Conservation (phyloP, 2,113 vertebrate genomes). For the Colius striatus region DNA sequence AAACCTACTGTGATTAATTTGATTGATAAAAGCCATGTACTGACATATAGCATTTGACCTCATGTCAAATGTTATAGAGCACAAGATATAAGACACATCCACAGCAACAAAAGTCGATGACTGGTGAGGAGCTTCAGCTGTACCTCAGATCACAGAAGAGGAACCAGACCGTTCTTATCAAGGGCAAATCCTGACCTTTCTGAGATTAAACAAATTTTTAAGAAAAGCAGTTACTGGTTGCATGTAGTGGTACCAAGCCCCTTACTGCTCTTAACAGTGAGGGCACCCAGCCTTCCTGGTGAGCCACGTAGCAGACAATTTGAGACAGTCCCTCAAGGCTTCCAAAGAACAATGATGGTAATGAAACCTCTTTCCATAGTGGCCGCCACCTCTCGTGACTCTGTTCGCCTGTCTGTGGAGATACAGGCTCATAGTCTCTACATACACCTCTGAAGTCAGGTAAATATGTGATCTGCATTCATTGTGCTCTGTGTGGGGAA, state of each 20-base stretch:
- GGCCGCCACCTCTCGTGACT: too few relatives aligned
- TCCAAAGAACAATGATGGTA: rapidly evolving
- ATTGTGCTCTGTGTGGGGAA: not conserved
- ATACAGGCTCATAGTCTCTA: not conserved
- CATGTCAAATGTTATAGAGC: not conserved
- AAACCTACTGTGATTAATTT: not conserved
- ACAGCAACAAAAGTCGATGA: not conserved
- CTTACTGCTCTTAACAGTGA: not conserved
- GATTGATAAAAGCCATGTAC: rapidly evolving
- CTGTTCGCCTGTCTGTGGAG: rapidly evolving
- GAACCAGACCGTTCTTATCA: rapidly evolving
- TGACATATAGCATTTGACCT: not conserved
- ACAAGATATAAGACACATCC: too few relatives aligned
- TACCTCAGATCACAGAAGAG: not conserved
- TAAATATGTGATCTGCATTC: not conserved
- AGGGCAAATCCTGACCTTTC: not conserved
- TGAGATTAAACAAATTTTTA: not conserved
- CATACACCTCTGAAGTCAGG: not conserved
- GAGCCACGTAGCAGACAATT: rapidly evolving
- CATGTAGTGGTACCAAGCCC: not conserved
- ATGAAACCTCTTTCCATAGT: not conserved
- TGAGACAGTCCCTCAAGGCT: not conserved
- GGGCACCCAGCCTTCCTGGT: not conserved
- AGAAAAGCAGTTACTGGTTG: not conserved
- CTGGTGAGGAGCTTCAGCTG: not conserved